These are phyloP conservation scores for Sitodiplosis mosellana DNA, from an alignment of 1,140 invertebrate genomes.

Conservation along the genomic window DNA sequence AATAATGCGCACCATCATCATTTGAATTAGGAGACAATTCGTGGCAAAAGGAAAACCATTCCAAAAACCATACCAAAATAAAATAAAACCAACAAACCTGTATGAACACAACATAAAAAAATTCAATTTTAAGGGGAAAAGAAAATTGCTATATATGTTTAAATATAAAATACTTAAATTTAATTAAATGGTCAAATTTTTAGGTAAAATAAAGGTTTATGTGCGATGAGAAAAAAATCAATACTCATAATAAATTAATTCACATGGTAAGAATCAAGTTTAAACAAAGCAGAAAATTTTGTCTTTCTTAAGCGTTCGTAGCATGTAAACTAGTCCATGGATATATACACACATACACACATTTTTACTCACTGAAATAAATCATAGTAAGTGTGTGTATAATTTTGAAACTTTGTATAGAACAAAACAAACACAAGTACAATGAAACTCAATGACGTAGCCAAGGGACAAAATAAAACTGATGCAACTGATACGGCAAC, in stretches of 20 bases:
- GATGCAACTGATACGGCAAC: too few species aligned
- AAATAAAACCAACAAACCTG: not conserved
- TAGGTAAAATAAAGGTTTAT: slow-evolving; percentile 2
- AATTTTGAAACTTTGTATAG: too few species aligned
- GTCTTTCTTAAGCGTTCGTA: too few species aligned
- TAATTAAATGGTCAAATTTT: slow-evolving; percentile 1
- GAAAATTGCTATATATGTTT: not conserved
- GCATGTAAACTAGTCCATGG: too few species aligned
- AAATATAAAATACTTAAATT: not conserved
- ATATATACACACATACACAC: too few species aligned
- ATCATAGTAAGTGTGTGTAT: too few species aligned
- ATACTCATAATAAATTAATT: not conserved
- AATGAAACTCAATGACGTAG: too few species aligned
- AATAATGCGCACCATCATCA: slow-evolving; percentile 3
- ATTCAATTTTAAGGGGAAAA: not conserved
- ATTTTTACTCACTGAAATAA: too few species aligned
- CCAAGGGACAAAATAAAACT: too few species aligned
- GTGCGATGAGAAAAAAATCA: not conserved
- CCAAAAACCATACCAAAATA: slow-evolving; percentile 11
- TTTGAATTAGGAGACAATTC: slow-evolving; percentile 1
- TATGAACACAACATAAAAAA: not conserved
- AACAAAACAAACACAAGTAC: too few species aligned
- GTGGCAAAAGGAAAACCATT: not conserved
- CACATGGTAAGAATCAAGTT: too few species aligned
- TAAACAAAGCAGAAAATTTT: too few species aligned